These are phyloP conservation scores for Mechanitis messenoides DNA, from an alignment of 2,888 invertebrate genomes.

Conservation along the genomic window DNA sequence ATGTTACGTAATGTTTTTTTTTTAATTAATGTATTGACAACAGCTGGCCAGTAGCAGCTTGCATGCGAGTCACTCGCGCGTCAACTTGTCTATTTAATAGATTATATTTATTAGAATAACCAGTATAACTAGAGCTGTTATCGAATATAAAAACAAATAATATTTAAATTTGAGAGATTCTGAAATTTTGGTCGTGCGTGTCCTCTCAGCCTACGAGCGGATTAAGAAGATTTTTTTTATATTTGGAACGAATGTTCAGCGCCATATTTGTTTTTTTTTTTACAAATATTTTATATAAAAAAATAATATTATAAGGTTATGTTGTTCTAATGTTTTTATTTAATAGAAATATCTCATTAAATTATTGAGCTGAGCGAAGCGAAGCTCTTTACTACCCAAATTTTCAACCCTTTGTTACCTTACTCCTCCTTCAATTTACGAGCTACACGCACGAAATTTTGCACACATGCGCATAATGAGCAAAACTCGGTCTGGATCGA, in stretches of 20 bases:
- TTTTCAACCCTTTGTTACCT: no score
- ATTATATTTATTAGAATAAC: no score
- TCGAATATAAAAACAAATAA: conserved; percentile 1
- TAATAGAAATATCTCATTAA: not conserved
- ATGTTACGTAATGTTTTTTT: not conserved
- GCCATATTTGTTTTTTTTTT: conserved; percentile 6
- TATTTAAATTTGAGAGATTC: conserved; percentile 10
- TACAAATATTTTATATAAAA: no score
- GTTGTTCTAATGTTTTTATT: not conserved
- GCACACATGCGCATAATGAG: no score
- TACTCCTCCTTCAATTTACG: no score
- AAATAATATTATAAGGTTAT: no score
- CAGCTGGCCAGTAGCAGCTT: not conserved
- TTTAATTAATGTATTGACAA: not conserved
- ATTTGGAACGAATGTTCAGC: not conserved
- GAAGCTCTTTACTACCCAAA: no score
- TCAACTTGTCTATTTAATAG: no score
- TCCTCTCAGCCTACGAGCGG: conserved; percentile 10
- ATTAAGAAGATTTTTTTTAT: conserved; percentile 7
- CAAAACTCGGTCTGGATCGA: no score
- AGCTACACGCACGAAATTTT: no score
- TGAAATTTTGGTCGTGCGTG: conserved; percentile 15
- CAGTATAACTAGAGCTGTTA: no score
- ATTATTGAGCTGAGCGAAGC: not conserved
- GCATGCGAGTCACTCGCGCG: not conserved